Base-by-base conservation (phyloP, 1,140 invertebrate species). In the Hylaeus volcanicus region DNA sequence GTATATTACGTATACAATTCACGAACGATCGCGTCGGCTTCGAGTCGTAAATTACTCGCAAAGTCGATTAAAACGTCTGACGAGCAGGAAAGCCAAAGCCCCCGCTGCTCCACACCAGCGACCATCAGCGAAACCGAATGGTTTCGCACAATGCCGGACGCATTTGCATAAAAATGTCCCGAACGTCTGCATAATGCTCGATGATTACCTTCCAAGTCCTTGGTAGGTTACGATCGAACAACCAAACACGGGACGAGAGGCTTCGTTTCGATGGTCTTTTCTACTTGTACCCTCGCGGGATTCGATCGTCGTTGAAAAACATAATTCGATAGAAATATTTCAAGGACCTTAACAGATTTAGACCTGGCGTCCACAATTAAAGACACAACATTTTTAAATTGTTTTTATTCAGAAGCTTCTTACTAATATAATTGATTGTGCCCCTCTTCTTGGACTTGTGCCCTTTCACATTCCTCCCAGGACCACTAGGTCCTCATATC, bases 91-190 rank as follows among this genome's bases (percentile, higher is more conserved):
- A 63, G 43, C 60, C 45, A 26, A 26, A 26, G 3, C 12, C 14
- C 3, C 45, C 11, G 26, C 37, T 26, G 43, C 26, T 41, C 1
- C 37, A 48, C 48, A 68, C 66, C 64, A 51, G 65, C 53, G 58
- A 61, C 56, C 39, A 74, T 39, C 56, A 12, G 74, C 37, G 9
- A 55, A 83, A 64, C 37, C 83, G n/a, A 74, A 15, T 8, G 65
- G 53, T 80, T 71, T 56, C 76, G 37, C 45, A 90, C 85, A 90
- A 89, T 89, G 86, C 78, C 74, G 76, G 56, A 69, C 71, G 69
- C 70, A 89, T 90, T 91, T 87, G 84, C 87, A 90, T 89, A 89
- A 88, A 90, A 90, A 89, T 88, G 70, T 81, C 68, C 68, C 65
- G 65, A 63, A 71, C 48, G 65, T 45, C 74, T 63, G 83, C 66